Conservation (phyloP, 2,797 vertebrate species). For the Steatocranus sp. region DNA sequence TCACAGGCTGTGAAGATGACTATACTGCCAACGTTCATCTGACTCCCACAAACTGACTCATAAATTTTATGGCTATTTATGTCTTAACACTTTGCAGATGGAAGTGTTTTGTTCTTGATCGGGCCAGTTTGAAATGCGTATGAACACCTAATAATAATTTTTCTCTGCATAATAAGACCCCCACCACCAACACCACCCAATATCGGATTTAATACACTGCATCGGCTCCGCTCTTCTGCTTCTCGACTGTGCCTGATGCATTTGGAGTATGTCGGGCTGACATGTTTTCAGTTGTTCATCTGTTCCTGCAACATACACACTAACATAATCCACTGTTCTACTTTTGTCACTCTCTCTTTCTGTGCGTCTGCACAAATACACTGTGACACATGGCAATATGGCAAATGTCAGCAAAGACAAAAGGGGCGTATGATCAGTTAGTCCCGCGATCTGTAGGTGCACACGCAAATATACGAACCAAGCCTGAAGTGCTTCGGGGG, state of each 20-base stretch:
- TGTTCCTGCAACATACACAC: neutral
- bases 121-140: neutral
- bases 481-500: neutral
- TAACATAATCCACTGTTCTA: constrained; percentile 14
- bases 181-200: neutral
- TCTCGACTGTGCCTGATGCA: neutral
- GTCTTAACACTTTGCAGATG: constrained; percentile 15
- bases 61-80: constrained; percentile 32
- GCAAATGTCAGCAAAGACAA: constrained; percentile 37
- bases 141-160: neutral
- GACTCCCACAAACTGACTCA: constrained; percentile 43
- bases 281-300: constrained; percentile 16
- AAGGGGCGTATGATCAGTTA: constrained; percentile 1
- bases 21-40: constrained; percentile 4
- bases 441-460: neutral
- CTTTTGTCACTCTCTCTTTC: constrained; percentile 36
- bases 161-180: neutral
- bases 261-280: neutral
- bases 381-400: constrained; percentile 28
- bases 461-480: neutral
- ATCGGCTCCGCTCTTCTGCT: neutral
- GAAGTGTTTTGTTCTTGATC: neutral
- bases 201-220: neutral
- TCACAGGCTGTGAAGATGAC: constrained; percentile 22
- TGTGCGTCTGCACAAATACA: neutral